Evolutionary conservation across 2,888 invertebrate species (phyloP).

Genomic region (Lysandra coridon): DNA sequence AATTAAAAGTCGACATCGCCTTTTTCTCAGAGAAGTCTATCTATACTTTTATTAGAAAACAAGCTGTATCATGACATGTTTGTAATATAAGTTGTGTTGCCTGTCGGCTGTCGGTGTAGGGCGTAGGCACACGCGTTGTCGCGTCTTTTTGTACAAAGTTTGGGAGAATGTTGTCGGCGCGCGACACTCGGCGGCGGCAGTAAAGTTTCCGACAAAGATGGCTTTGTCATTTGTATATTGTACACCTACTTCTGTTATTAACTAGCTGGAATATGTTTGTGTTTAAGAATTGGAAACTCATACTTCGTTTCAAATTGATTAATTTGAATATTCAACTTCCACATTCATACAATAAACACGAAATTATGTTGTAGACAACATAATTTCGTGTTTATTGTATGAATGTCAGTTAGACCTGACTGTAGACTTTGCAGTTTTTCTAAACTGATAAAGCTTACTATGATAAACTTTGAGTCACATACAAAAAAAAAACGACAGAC

Average conservation of each 20-base stretch:
- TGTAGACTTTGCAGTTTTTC: too few relatives aligned
- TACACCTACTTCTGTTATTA: slow-evolving; percentile 1
- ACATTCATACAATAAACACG: too few relatives aligned
- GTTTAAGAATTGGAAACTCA: neutral
- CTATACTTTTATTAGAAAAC: neutral
- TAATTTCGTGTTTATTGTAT: too few relatives aligned
- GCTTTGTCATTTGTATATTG: slow-evolving; percentile 19
- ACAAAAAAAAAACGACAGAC: too few relatives aligned
- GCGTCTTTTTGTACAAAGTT: slow-evolving; percentile 26
- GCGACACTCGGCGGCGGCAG: slow-evolving; percentile 1
- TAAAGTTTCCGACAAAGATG: slow-evolving; percentile 18
- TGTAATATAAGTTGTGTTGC: neutral
- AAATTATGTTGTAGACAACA: too few relatives aligned
- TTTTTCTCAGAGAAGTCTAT: too few relatives aligned
- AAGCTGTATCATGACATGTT: neutral
- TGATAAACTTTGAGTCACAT: too few relatives aligned
- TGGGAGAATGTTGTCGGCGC: slow-evolving; percentile 21
- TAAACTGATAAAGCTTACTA: too few relatives aligned
- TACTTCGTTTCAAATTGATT: too few relatives aligned
- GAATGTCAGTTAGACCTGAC: too few relatives aligned
- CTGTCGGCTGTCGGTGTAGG: neutral
- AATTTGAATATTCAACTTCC: too few relatives aligned
- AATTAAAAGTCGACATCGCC: too few relatives aligned
- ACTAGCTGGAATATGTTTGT: neutral
- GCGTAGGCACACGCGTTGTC: neutral